Conservation (phyloP, 2,888 invertebrate species). For the Papilio demoleus region DNA sequence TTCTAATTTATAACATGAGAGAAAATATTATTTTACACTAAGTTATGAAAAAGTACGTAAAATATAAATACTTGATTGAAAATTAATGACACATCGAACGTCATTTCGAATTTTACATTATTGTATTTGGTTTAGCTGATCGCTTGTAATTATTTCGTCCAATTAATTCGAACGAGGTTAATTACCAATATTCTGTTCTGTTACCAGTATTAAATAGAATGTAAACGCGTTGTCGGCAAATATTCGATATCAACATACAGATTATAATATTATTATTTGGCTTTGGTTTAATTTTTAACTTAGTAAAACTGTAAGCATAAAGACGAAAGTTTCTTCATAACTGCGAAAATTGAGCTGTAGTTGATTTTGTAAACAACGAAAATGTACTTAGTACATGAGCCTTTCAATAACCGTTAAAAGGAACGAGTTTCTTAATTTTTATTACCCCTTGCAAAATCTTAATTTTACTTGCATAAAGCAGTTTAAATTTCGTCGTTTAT, state of each 20-base stretch:
- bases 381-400: conserved; percentile 7
- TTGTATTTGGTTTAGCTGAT: conserved; percentile 15
- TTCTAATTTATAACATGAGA: background rate
- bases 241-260: background rate
- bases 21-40: no score
- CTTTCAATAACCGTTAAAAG: conserved; percentile 29
- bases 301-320: background rate
- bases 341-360: background rate
- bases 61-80: no score
- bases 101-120: conserved; percentile 3
- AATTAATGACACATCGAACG: background rate
- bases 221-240: conserved; percentile 8
- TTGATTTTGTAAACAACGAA: conserved; percentile 8
- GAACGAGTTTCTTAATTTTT: conserved; percentile 34
- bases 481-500: conserved; percentile 24
- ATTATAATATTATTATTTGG: conserved; percentile 1
- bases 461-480: conserved; percentile 28
- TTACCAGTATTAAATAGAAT: conserved; percentile 24
- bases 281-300: background rate
- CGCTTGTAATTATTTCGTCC: conserved; percentile 20
- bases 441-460: conserved; percentile 21
- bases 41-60: no score
- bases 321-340: background rate
- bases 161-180: conserved; percentile 27
- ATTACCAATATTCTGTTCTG: conserved; percentile 16